Evolutionary conservation across 2,113 vertebrate species (phyloP).

Genomic region (Equus przewalskii): DNA sequence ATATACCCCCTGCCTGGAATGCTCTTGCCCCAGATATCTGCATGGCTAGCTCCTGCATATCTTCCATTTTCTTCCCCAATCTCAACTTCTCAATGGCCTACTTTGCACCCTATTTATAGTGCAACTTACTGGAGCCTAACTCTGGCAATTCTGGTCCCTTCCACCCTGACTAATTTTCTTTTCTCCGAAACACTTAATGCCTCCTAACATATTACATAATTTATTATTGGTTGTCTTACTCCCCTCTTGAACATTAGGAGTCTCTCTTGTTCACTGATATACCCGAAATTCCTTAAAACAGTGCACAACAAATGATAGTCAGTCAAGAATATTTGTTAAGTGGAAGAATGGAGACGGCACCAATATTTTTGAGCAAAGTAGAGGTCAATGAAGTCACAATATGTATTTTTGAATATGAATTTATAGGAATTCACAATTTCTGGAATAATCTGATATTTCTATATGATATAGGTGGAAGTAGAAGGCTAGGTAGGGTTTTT

Average conservation of each 20-base stretch:
- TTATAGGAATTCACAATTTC: background rate
- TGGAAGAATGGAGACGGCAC: background rate
- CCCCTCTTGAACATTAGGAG: background rate
- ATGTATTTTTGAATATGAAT: background rate
- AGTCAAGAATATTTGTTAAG: background rate
- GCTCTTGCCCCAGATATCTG: background rate
- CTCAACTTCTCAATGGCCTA: background rate
- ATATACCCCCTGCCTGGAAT: background rate
- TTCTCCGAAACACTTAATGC: background rate
- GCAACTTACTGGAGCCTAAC: background rate
- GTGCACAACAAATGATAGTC: background rate
- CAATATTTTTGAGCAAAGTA: background rate
- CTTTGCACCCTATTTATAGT: background rate
- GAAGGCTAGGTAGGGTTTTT: background rate
- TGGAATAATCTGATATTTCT: background rate
- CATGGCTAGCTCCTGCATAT: no score
- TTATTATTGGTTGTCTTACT: background rate
- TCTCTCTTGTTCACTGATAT: background rate
- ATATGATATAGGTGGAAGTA: background rate
- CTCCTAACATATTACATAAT: background rate
- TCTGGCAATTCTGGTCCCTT: background rate
- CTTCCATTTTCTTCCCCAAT: background rate
- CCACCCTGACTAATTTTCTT: background rate
- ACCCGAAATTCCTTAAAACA: background rate
- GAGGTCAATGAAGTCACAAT: background rate